phyloP scores from a whole-genome alignment of 2,888 invertebrate genomes.

The Euzophera pinguis region DNA sequence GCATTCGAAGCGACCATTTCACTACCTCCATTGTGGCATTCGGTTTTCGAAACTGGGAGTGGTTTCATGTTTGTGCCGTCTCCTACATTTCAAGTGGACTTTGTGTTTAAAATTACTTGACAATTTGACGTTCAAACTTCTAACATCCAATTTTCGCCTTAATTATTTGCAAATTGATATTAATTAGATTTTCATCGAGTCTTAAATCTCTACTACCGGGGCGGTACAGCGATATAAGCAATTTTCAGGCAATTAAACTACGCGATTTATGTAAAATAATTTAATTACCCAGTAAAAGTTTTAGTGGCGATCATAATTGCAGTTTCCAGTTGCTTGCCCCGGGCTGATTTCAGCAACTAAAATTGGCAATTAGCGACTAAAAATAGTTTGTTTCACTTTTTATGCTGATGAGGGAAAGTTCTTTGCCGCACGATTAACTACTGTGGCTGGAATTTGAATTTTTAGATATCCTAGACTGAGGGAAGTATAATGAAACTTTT shows the following conservation, averaged over 20 bases:
- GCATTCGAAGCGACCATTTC: conserved; percentile 2
- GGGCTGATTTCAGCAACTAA: conserved; percentile 33
- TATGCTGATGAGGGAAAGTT: conserved; percentile 20
- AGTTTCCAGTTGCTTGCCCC: conserved; percentile 31
- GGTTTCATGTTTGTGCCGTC: not conserved
- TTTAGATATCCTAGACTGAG: conserved; percentile 11
- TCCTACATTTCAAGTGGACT: not conserved
- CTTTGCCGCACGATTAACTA: conserved; percentile 18
- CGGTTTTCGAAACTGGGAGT: not conserved
- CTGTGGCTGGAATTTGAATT: conserved; percentile 19
- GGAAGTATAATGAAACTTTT: conserved; percentile 14
- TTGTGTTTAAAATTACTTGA: not conserved
- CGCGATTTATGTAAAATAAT: conserved; percentile 19
- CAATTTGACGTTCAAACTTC: too few relatives aligned
- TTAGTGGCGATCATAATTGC: conserved; percentile 38
- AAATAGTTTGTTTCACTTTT: conserved; percentile 32
- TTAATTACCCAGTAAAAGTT: conserved; percentile 19
- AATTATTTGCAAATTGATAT: not conserved
- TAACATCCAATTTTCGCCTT: not conserved
- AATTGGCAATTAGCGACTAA: conserved; percentile 46
- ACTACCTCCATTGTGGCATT: not conserved
- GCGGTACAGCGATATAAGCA: conserved; percentile 4
- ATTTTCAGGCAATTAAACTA: conserved; percentile 14
- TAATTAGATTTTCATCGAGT: not conserved
- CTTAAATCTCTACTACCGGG: not conserved